Evolutionary conservation across 2,113 vertebrate genomes (phyloP), one percentile per base, ranked within the genome.

Genomic region (Callipepla californica): DNA sequence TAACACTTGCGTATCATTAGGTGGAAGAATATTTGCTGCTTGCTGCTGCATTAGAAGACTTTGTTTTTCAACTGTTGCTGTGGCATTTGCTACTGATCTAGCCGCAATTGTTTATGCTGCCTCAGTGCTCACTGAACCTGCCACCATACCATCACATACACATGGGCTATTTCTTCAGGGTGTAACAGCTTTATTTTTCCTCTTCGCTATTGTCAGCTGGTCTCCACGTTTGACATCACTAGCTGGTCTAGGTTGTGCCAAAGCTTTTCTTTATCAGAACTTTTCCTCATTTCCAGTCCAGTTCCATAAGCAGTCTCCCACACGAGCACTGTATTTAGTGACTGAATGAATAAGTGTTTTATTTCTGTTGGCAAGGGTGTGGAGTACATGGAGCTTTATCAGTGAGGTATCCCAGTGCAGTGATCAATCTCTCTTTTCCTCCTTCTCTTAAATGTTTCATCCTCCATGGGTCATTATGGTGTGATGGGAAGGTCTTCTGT

Each of bases 131-230:
- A 7, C 51, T 72, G 36, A 83, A 40, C 23, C 18, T 76, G 28
- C 8, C 47, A 32, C 36, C 67, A n/a, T 10, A 77, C 13, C 11
- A 38, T 26, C 13, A 40, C 0, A 0, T 51, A n/a, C 6, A 5
- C 17, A 80, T 25, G 45, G 17, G 22, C 19, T 58, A 53, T 63
- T 87, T 26, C 20, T 9, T 44, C 53, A 17, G 15, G 4, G 1
- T 0, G 11, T 47, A n/a, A 9, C 15, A 7, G 7, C 18, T 51
- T 4, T 18, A 19, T 51, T 36, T 70, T 62, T 17, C 15, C 20
- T 80, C 34, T 51, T 38, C 22, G 8, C 47, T 51, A 6, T 51
- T 13, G n/a, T 18, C 73, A 34, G 5, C 25, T 63, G 28, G 11
- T 73, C 22, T 80, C 42, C 65, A 53, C 32, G 11, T 8, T 9